phyloP scores from a whole-genome alignment of 2,113 vertebrate species.

The Phyllostomus hastatus region DNA sequence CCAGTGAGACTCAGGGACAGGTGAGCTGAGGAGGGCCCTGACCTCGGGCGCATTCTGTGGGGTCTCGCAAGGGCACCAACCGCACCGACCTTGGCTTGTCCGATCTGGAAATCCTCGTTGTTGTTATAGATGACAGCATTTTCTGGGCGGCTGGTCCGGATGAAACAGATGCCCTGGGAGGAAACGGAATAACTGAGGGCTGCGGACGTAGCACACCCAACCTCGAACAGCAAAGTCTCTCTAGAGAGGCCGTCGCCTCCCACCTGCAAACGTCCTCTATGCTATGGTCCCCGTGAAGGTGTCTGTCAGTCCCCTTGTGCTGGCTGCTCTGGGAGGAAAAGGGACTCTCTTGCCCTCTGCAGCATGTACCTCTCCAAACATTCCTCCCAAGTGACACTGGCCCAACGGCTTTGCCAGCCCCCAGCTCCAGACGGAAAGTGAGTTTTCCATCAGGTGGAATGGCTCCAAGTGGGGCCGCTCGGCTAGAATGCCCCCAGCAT shows the following conservation, averaged over 20 bases:
- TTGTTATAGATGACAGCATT: constrained; percentile 91
- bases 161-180: constrained; percentile 93
- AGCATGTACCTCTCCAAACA: background rate
- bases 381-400: background rate
- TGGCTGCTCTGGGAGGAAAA: background rate
- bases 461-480: background rate
- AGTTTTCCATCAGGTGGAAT: background rate
- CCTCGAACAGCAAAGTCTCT: background rate
- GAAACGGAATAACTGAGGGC: background rate
- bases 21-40: background rate
- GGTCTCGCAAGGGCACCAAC: background rate
- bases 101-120: constrained; percentile 94
- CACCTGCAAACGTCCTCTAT: background rate
- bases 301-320: background rate
- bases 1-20: background rate
- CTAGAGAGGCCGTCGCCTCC: background rate
- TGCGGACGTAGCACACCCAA: accelerated
- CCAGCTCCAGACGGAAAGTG: background rate
- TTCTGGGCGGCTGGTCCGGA: constrained; percentile 95
- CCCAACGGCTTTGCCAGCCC: background rate
- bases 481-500: accelerated
- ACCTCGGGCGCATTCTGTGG: background rate
- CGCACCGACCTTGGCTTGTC: constrained; percentile 91
- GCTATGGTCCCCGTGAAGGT: accelerated
- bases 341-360: background rate